Percentiles rank a stretch among this genome's conserved stretches.
These are phyloP conservation scores for Sarcophaga caerulescens DNA, from an alignment of 2,888 invertebrate genomes.

Conservation along the genomic window DNA sequence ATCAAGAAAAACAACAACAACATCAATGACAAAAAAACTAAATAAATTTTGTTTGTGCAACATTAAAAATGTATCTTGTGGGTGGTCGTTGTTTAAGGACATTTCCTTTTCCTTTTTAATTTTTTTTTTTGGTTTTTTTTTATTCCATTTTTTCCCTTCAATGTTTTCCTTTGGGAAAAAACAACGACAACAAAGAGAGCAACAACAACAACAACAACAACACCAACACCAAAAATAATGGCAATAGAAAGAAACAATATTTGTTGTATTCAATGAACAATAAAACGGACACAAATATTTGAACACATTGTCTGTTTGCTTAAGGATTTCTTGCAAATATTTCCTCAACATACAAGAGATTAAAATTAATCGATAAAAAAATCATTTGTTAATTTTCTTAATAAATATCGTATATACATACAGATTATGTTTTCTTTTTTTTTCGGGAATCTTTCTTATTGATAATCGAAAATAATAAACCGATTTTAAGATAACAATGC, in stretches of 20 bases:
- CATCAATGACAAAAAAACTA: not conserved
- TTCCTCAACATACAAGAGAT: no score
- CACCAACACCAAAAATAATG: not conserved
- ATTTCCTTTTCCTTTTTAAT: slow-evolving; percentile 41
- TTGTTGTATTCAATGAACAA: not conserved
- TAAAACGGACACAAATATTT: not conserved
- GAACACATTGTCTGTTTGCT: not conserved
- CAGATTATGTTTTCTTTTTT: no score
- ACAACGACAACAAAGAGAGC: not conserved
- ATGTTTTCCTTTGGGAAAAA: not conserved
- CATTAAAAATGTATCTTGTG: slow-evolving; percentile 26
- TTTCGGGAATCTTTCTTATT: no score
- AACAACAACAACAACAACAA: slow-evolving; percentile 6
- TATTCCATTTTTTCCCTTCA: not conserved
- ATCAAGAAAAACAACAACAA: not conserved
- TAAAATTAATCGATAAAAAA: no score
- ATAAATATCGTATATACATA: no score
- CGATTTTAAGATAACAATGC: no score
- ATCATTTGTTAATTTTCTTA: no score
- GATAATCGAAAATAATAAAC: no score
- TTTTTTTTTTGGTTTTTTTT: not conserved
- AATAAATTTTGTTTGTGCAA: slow-evolving; percentile 6
- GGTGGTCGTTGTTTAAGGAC: slow-evolving; percentile 40
- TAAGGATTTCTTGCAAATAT: no score
- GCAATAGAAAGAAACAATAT: not conserved